Evolutionary conservation across 1,140 invertebrate genomes (phyloP).

Genomic region (Psilanteris sp.): DNA sequence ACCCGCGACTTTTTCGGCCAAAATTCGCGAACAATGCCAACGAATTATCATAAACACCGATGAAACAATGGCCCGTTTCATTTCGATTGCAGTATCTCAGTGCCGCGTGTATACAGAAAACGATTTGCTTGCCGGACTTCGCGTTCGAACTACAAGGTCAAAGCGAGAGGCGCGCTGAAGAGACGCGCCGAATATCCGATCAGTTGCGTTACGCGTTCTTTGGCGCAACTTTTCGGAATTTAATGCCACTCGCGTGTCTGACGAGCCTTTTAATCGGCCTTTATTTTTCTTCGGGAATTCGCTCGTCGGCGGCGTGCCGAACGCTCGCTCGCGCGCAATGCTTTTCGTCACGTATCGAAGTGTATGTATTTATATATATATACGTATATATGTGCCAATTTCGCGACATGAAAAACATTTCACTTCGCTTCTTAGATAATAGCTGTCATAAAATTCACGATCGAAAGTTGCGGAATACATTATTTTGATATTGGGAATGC

Average conservation of each 20-base stretch:
- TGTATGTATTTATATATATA: constrained; percentile 17
- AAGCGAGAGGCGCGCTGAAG: not conserved
- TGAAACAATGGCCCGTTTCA: too few species aligned
- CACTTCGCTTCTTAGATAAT: constrained; percentile 30
- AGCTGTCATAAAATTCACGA: constrained; percentile 24
- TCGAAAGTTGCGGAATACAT: constrained; percentile 20
- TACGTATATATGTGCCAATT: constrained; percentile 40
- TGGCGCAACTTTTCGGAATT: constrained; percentile 5
- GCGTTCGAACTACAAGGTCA: not conserved
- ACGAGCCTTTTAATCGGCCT: constrained; percentile 8
- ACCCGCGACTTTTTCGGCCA: too few species aligned
- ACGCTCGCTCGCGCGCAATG: not conserved
- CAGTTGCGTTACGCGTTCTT: not conserved
- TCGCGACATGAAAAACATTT: constrained; percentile 27
- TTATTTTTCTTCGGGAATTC: not conserved
- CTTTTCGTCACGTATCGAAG: constrained; percentile 31
- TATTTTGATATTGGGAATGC: constrained; percentile 30
- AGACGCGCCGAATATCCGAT: constrained; percentile 5
- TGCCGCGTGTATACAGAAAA: too few species aligned
- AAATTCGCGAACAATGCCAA: too few species aligned
- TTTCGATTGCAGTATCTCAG: too few species aligned
- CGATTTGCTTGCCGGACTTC: not conserved
- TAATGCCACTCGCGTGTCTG: constrained; percentile 10
- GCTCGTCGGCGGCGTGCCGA: not conserved
- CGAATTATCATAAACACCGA: too few species aligned